These are phyloP conservation scores for Delphinapterus leucas DNA, from an alignment of 2,113 vertebrate species.

Conservation along the genomic window DNA sequence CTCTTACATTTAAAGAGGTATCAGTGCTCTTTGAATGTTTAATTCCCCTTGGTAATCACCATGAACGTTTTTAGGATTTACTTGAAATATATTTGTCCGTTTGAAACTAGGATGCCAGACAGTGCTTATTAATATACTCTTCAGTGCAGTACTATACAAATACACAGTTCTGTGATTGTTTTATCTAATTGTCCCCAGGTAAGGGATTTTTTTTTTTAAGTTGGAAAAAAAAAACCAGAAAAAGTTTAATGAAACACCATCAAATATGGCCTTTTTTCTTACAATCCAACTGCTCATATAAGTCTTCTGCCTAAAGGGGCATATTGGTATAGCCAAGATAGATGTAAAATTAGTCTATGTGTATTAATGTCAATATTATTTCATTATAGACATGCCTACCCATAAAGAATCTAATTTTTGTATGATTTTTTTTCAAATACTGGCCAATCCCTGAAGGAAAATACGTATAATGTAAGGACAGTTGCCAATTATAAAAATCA, in stretches of 20 bases:
- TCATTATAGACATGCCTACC: not conserved
- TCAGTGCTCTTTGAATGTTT: not conserved
- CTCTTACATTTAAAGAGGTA: not conserved
- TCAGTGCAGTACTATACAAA: not conserved
- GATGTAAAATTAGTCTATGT: not conserved
- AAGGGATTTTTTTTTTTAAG: not conserved
- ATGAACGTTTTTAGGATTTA: not conserved
- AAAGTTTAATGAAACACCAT: not conserved
- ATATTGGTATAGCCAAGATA: not conserved
- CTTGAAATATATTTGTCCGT: slow-evolving; percentile 5
- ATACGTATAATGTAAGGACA: not conserved
- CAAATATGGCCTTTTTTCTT: not conserved
- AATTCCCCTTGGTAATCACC: not conserved
- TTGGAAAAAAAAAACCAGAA: not conserved
- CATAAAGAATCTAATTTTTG: not conserved
- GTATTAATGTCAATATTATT: not conserved
- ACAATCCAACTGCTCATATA: not conserved
- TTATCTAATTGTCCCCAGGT: not conserved
- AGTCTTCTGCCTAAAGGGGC: not conserved
- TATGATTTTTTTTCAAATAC: not conserved
- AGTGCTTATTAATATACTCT: not conserved
- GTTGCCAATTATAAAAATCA: not conserved
- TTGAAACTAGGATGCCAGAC: not conserved
- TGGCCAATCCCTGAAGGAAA: not conserved
- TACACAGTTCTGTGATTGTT: not conserved